Evolutionary conservation across 2,888 invertebrate genomes (phyloP).

Genomic region (Neoaliturus tenellus): DNA sequence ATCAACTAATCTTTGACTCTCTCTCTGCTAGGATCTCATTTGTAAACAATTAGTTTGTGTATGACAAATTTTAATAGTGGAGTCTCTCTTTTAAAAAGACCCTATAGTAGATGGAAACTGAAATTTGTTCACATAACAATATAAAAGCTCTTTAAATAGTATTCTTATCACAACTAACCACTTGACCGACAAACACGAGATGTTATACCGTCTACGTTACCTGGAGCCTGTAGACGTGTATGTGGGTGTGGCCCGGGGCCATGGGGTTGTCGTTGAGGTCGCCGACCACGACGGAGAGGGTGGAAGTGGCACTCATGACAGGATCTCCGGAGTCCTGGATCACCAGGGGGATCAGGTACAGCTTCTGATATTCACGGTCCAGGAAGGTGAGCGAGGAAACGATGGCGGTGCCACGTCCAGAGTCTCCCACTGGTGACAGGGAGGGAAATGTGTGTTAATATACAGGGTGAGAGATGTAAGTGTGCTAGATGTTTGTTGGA

Average conservation of each 20-base stretch:
- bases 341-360: constrained; percentile 91
- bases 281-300: constrained; percentile 92
- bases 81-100: no score
- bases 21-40: no score
- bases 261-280: constrained; percentile 96
- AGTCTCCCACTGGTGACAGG: constrained; percentile 79
- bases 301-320: constrained; percentile 85
- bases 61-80: no score
- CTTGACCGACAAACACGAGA: no score
- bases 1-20: no score
- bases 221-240: constrained; percentile 97
- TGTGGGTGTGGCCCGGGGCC: constrained; percentile 89
- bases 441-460: not conserved
- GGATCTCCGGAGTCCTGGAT: constrained; percentile 92
- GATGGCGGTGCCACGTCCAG: constrained; percentile 97
- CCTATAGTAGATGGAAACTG: no score
- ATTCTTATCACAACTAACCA: not conserved
- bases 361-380: constrained; percentile 92
- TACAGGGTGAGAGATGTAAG: no score
- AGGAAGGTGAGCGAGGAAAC: constrained; percentile 90
- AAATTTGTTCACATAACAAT: no score
- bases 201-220: no score
- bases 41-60: no score
- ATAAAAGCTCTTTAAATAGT: not conserved
- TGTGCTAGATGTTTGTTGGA: no score